Percentiles rank a stretch among this genome's conserved stretches.
Conservation (phyloP, 2,113 vertebrate species). For the Oxygymnocypris stewartii region DNA sequence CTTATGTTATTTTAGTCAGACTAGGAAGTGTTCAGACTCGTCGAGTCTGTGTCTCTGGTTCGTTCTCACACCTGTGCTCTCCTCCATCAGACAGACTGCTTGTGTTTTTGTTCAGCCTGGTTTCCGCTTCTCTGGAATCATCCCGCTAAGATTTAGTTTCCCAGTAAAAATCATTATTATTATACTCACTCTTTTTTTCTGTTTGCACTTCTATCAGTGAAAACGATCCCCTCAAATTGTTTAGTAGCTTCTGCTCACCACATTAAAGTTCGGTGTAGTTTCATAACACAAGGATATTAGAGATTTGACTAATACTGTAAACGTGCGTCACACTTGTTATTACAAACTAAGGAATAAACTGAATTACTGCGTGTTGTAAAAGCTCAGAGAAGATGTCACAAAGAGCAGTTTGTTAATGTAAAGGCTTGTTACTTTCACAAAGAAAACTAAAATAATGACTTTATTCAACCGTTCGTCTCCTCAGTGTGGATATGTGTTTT, state of each 20-base stretch:
- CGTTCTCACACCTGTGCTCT: neutral
- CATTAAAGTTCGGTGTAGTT: neutral
- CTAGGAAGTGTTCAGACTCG: neutral
- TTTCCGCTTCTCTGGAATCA: neutral
- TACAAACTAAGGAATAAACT: neutral
- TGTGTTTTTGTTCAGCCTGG: neutral
- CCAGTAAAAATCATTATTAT: slow-evolving; percentile 29
- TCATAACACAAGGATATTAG: neutral
- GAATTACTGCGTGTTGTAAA: neutral
- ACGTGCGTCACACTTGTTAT: neutral
- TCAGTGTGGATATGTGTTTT: no score
- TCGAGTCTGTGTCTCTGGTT: neutral
- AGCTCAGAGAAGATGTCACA: neutral
- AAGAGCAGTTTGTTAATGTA: neutral
- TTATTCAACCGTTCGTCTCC: no score
- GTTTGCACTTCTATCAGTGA: neutral
- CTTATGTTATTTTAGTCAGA: neutral
- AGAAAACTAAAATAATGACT: no score
- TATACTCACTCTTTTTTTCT: neutral
- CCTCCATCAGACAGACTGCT: neutral
- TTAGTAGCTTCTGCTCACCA: neutral
- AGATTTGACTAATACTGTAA: neutral
- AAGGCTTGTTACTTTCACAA: neutral
- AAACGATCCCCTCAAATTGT: neutral
- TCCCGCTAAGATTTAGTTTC: neutral